Conservation (phyloP, 2,113 vertebrate species). For the Vulpes lagopus region DNA sequence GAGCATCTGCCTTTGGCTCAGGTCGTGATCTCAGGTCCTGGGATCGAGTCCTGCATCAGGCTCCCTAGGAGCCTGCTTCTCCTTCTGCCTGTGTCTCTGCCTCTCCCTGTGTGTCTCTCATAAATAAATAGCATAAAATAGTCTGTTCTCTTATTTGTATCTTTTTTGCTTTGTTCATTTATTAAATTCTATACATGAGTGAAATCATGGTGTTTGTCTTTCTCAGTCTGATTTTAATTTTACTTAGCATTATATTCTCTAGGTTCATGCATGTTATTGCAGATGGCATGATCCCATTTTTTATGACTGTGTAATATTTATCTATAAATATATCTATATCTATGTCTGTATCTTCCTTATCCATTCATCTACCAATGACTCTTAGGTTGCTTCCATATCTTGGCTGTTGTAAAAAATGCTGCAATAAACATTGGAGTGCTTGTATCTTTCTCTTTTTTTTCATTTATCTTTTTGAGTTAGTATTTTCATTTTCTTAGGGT, state of each 20-base stretch:
- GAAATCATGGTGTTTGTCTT: neutral
- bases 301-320: neutral
- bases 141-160: neutral
- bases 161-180: neutral
- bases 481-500: neutral
- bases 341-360: neutral
- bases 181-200: neutral
- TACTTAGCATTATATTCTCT: neutral
- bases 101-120: too few species aligned
- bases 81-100: too few species aligned
- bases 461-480: neutral
- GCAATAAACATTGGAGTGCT: neutral
- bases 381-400: neutral
- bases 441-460: neutral
- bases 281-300: neutral
- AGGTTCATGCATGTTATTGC: neutral
- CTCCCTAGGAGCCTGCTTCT: too few species aligned
- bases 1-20: neutral
- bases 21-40: too few species aligned
- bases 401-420: neutral
- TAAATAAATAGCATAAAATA: too few species aligned
- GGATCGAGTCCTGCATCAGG: too few species aligned
- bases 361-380: neutral
- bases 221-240: neutral
- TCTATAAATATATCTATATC: neutral